Evolutionary conservation across 2,888 invertebrate species (phyloP).

Genomic region (Xestoiulus laeticollis): DNA sequence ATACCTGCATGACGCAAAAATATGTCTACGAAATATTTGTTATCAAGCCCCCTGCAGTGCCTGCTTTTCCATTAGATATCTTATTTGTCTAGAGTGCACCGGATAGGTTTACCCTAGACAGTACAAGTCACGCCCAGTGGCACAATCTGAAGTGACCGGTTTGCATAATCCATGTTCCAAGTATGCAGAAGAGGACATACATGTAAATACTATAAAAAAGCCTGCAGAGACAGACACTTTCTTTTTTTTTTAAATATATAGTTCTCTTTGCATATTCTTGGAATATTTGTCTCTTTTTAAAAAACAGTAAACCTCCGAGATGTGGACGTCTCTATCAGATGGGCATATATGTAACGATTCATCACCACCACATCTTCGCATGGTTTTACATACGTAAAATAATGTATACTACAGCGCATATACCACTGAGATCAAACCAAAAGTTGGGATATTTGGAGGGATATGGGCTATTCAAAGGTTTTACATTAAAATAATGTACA

Average conservation of each 20-base stretch:
- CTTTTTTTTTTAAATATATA: not conserved
- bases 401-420: too few relatives aligned
- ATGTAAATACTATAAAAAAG: constrained; percentile 7
- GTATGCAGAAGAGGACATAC: not conserved
- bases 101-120: constrained; percentile 1
- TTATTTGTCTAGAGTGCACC: not conserved
- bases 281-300: not conserved
- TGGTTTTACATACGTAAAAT: too few relatives aligned
- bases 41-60: not conserved
- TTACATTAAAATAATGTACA: too few relatives aligned
- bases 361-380: too few relatives aligned
- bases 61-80: constrained; percentile 24
- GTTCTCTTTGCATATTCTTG: not conserved
- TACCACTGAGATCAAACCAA: too few relatives aligned
- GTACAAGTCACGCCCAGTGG: constrained; percentile 31
- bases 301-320: not conserved
- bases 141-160: constrained; percentile 29
- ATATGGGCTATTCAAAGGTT: too few relatives aligned
- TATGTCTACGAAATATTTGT: constrained; percentile 21
- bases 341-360: too few relatives aligned
- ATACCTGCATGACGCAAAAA: constrained; percentile 37
- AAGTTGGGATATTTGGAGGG: too few relatives aligned
- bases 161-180: constrained; percentile 25
- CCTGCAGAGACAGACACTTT: not conserved
- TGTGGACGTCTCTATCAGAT: not conserved